Base-by-base conservation (phyloP, 2,113 vertebrate species). In the Cisticola juncidis region DNA sequence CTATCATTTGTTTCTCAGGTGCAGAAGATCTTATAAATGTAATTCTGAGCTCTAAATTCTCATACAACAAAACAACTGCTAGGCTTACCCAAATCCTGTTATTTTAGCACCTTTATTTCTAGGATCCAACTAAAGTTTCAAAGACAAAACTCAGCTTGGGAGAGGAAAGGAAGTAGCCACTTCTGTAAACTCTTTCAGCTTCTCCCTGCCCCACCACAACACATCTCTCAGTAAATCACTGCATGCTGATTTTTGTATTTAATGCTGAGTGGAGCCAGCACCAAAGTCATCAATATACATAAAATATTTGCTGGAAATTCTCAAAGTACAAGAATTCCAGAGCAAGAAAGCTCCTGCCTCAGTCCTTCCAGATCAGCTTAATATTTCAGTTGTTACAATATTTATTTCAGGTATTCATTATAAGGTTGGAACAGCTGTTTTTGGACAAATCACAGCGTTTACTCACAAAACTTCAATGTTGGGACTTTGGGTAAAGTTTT, bases 181-280 rank as follows among this genome's bases (percentile, higher is more conserved):
- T 84, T 81, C 70, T 85, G 9, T 76, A 72, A 80, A 38, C 47
- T 19, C 68, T 85, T 95, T 91, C 68, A 88, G 35, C 84, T 97
- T 94, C 94, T 88, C 91, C 81, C 89, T 97, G 87, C 70, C 88
- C 79, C 93, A 92, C 81, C 64, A 91, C 79, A 94, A 65, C 51
- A 83, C 81, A 95, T 70, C 71, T 96, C 73, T 77, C 54, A 12
- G 13, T 51, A 89, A 81, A 92, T 93, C 50, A 65, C 92, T 90
- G 60, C 29, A 73, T 54, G 7, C 81, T 42, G 9, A 22, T 71
- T 69, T 70, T n/a, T 66, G 13, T 9, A 28, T 80, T 61, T 62
- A 48, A 79, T 33, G 48, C 29, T 51, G 54, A 53, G 51, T 48
- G 69, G 53, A 71, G n/a, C 53, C 25, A 15, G 26, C 6, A 33